Percentiles rank a stretch among this genome's conserved stretches.
These are phyloP conservation scores for Phyllotis vaccarum DNA, from an alignment of 2,797 vertebrate species.

Conservation along the genomic window DNA sequence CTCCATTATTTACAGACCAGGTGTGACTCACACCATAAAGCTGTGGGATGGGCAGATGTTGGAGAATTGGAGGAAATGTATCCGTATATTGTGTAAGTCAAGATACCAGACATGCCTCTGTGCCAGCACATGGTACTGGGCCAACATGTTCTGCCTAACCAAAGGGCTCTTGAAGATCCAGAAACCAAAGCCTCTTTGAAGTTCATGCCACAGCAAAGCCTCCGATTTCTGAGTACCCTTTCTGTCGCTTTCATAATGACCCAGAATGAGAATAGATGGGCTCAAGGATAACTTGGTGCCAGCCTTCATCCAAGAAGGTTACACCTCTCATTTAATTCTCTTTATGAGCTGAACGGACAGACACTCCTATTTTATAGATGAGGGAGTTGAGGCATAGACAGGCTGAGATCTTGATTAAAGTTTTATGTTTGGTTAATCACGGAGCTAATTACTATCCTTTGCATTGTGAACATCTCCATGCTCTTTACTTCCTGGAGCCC, in stretches of 20 bases:
- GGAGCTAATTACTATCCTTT: neutral
- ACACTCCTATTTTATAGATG: conserved; percentile 21
- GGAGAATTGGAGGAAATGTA: conserved; percentile 44
- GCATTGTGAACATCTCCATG: neutral
- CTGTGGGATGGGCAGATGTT: conserved; percentile 14
- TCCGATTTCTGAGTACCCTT: neutral
- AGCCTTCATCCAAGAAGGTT: neutral
- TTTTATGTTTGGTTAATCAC: conserved; percentile 3
- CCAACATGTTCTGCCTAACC: neutral
- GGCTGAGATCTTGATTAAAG: neutral
- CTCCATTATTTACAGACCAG: neutral
- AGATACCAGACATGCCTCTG: conserved; percentile 9
- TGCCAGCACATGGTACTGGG: neutral
- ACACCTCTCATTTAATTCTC: neutral
- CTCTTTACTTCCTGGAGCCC: neutral
- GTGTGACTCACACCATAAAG: neutral
- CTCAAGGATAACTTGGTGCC: neutral
- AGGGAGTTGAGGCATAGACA: conserved; percentile 31
- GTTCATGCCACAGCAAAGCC: neutral
- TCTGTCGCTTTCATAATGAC: neutral
- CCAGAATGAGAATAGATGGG: neutral
- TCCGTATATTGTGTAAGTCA: conserved; percentile 15
- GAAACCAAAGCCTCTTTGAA: neutral
- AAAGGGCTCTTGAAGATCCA: neutral
- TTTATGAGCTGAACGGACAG: neutral